Percentiles rank a stretch among this genome's conserved stretches.
phyloP scores from a whole-genome alignment of 2,888 invertebrate genomes.

The Harpalus rufipes region DNA sequence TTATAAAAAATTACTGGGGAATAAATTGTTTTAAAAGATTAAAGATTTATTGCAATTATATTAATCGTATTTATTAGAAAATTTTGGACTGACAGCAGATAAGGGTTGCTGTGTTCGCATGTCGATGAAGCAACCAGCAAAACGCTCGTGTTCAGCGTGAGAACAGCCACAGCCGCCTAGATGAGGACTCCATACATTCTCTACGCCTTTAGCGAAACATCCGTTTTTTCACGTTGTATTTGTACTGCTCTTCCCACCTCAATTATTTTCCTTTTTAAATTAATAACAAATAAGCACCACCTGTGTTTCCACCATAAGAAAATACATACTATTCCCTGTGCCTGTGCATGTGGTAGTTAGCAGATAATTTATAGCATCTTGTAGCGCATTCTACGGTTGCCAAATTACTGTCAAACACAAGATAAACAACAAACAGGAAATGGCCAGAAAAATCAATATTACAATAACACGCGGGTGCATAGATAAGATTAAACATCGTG shows the following conservation, averaged over 20 bases:
- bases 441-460: constrained; percentile 60
- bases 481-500: constrained; percentile 53
- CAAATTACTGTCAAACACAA: constrained; percentile 43
- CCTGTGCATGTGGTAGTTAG: background rate
- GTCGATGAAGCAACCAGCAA: constrained; percentile 25
- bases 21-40: constrained; percentile 15
- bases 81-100: constrained; percentile 40
- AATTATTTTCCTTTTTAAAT: constrained; percentile 52
- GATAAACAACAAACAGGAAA: constrained; percentile 53
- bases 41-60: constrained; percentile 53
- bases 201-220: constrained; percentile 33
- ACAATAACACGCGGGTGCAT: constrained; percentile 55
- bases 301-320: background rate
- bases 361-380: constrained; percentile 3
- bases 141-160: constrained; percentile 39
- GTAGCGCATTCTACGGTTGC: constrained; percentile 4
- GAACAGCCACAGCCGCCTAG: constrained; percentile 38
- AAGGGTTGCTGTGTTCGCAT: constrained; percentile 21
- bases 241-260: constrained; percentile 17
- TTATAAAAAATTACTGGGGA: background rate
- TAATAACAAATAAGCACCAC: constrained; percentile 44
- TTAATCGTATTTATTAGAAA: constrained; percentile 57
- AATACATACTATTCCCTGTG: background rate
- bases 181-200: constrained; percentile 22
- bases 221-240: constrained; percentile 49